Percentiles rank a stretch among this genome's conserved stretches.
These are phyloP conservation scores for Silurus glanis DNA, from an alignment of 2,113 vertebrate species.

Conservation along the genomic window DNA sequence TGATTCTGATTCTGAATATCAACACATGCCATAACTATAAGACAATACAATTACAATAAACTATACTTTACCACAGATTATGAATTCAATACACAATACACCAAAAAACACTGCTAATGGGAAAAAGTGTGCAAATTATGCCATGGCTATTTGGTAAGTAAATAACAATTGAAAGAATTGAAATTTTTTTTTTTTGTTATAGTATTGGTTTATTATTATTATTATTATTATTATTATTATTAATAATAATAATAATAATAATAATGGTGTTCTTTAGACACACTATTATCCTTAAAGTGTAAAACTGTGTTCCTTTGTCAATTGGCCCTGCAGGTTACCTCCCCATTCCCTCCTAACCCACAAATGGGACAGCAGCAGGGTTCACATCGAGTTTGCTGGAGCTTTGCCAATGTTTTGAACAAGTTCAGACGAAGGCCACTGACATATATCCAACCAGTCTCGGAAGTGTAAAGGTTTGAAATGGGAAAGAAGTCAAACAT, in stretches of 20 bases:
- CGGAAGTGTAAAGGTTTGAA: not conserved
- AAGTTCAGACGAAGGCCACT: constrained; percentile 49
- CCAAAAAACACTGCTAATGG: not conserved
- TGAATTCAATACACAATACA: not conserved
- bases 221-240: too few relatives aligned
- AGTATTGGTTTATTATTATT: too few relatives aligned
- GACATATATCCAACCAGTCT: constrained; percentile 30
- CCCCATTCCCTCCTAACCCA: constrained; percentile 21
- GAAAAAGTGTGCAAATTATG: not conserved
- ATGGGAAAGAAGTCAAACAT: not conserved
- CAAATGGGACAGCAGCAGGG: constrained; percentile 34
- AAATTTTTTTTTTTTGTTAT: not conserved
- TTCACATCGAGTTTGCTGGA: constrained; percentile 54
- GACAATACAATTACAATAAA: not conserved
- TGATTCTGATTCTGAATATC: too few relatives aligned
- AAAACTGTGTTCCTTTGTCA: constrained; percentile 38
- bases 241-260: not conserved
- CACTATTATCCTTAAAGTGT: not conserved
- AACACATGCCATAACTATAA: too few relatives aligned
- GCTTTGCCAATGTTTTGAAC: constrained; percentile 36
- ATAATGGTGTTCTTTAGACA: not conserved
- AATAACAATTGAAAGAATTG: not conserved
- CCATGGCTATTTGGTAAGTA: not conserved
- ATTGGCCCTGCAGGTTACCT: constrained; percentile 7
- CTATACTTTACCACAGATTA: not conserved